Conservation (phyloP, 2,888 invertebrate species). For the Formica aserva region DNA sequence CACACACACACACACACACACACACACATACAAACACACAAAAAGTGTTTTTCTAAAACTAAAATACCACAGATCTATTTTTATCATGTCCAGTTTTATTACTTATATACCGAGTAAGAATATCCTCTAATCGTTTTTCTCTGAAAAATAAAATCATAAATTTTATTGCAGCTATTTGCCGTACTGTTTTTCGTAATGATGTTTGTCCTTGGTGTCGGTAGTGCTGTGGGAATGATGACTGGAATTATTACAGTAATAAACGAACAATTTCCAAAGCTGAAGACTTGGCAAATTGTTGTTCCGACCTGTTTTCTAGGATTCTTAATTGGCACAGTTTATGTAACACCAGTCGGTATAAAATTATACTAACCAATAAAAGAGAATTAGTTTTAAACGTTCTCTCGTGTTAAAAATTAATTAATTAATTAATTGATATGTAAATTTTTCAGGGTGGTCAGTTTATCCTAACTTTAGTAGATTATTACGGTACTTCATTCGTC, state of each 20-base stretch:
- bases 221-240: conserved; percentile 85
- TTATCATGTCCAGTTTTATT: background rate
- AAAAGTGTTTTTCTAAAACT: background rate
- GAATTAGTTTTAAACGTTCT: background rate
- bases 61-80: background rate
- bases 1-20: background rate
- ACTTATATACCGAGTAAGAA: background rate
- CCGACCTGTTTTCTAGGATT: conserved; percentile 84
- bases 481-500: conserved; percentile 86
- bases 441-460: conserved; percentile 86
- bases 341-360: conserved; percentile 84
- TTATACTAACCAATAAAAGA: background rate
- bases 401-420: conserved; percentile 3
- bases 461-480: conserved; percentile 86
- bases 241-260: conserved; percentile 85
- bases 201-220: conserved; percentile 87
- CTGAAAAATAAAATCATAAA: background rate
- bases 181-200: conserved; percentile 87
- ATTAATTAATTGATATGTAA: background rate
- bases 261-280: conserved; percentile 85
- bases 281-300: conserved; percentile 84
- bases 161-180: conserved; percentile 87
- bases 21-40: too few species aligned
- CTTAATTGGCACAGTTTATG: conserved; percentile 85
- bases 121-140: background rate